These are phyloP conservation scores for Microctenopoma steveboyesi DNA, from an alignment of 2,797 vertebrate genomes.

Conservation along the genomic window DNA sequence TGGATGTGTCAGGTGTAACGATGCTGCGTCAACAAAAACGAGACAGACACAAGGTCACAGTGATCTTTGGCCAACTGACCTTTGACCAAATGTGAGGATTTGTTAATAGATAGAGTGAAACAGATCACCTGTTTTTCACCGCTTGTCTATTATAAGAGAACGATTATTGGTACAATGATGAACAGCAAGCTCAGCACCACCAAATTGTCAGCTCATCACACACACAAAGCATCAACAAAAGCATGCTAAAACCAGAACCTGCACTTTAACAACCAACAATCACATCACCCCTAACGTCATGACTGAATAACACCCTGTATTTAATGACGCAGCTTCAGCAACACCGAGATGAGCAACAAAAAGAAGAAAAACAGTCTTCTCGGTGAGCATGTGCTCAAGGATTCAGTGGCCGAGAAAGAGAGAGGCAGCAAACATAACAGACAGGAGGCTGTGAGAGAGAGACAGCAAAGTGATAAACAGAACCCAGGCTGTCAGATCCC, in stretches of 20 bases:
- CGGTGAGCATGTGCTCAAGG: constrained; percentile 10
- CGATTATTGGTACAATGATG: constrained; percentile 32
- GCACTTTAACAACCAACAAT: constrained; percentile 44
- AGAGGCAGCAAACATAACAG: constrained; percentile 52
- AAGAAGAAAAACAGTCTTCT: background rate
- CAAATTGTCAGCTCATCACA: constrained; percentile 22
- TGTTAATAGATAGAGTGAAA: background rate
- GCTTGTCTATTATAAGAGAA: constrained; percentile 12
- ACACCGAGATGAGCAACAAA: background rate
- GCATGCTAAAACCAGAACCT: constrained; percentile 32
- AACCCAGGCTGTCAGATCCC: constrained; percentile 61
- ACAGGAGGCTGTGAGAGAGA: constrained; percentile 39
- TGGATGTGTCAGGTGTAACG: too few species aligned
- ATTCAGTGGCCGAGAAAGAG: constrained; percentile 25
- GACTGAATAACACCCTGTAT: constrained; percentile 49
- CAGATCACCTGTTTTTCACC: constrained; percentile 9
- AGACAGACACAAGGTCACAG: too few species aligned
- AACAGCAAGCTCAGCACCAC: constrained; percentile 19
- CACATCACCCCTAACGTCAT: constrained; percentile 29
- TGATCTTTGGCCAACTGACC: too few species aligned
- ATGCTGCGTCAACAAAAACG: too few species aligned
- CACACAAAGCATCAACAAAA: constrained; percentile 27
- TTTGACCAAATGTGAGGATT: background rate
- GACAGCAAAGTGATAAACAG: constrained; percentile 50
- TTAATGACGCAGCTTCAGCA: constrained; percentile 41